Base-by-base conservation (phyloP, 2,797 vertebrate species). In the Poeciliopsis infans region DNA sequence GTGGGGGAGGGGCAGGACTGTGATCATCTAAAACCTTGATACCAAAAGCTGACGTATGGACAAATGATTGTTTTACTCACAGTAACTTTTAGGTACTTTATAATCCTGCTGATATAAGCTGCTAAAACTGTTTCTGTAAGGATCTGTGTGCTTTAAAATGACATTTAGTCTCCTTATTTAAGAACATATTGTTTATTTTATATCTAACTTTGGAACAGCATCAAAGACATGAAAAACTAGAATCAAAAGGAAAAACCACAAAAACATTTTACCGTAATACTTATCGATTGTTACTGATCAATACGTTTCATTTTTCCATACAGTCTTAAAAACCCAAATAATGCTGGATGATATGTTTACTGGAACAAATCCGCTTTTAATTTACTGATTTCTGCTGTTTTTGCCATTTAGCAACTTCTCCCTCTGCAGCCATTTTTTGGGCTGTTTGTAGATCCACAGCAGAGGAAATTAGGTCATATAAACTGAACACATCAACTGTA, bases 391-490 rank as follows among this genome's bases (percentile, higher is more conserved):
- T n/a, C 68, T 71, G 43, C 13, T 71, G 25, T 28, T 45, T 45
- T 46, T 46, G 41, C 39, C 15, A 25, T 69, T 69, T 43, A 45
- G 5, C 43, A 16, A 71, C 31, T 71, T 72, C 4, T 66, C 61
- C 39, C 77, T 69, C 43, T 47, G 59, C 84, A 78, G 74, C 49
- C 59, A 4, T 71, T 74, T 71, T 20, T 74, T 59, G 78, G 79
- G 33, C 25, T 68, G 79, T 46, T 72, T 77, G 76, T n/a, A 70
- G 81, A 88, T 85, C 74, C 79, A 83, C 68, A 28, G 25, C 68
- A 70, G 45, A 53, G 88, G 73, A 88, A 83, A 88, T 86, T 76
- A 85, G 80, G 83, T 87, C 78, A 86, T 81, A 77, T 77, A 79
- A 87, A 85, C 23, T 84, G 31, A 84, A 77, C 72, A 76, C 49